phyloP scores from a whole-genome alignment of 2,797 vertebrate genomes.

The Ceryle rudis region DNA sequence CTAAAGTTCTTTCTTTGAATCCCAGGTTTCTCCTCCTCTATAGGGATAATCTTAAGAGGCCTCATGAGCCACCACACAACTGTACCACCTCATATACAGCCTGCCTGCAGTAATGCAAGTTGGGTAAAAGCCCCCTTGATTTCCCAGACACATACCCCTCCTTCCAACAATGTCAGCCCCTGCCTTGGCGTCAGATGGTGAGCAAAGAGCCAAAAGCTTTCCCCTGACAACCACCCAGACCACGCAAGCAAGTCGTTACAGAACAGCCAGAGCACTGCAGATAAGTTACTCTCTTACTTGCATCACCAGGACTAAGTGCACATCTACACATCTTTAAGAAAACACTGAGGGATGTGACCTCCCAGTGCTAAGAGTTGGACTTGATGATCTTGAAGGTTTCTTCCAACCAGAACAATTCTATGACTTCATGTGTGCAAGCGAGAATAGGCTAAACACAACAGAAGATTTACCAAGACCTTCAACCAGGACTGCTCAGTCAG shows the following conservation, averaged over 20 bases:
- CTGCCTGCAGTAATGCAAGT: not conserved
- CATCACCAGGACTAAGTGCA: not conserved
- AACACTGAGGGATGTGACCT: not conserved
- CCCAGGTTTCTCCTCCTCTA: not conserved
- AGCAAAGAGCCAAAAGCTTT: not conserved
- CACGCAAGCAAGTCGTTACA: no score
- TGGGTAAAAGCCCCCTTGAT: not conserved
- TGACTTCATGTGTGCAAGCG: accelerated
- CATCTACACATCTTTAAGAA: not conserved
- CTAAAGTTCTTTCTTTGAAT: not conserved
- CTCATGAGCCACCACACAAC: not conserved
- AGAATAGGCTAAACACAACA: not conserved
- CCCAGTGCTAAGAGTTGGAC: not conserved
- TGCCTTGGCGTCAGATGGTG: not conserved
- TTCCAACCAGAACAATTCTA: not conserved
- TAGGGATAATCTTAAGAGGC: not conserved
- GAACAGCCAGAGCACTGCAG: not conserved
- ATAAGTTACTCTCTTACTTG: accelerated
- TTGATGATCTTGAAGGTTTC: not conserved
- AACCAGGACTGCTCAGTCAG: not conserved
- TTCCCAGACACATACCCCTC: not conserved
- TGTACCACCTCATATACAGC: not conserved
- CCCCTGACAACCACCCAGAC: not conserved
- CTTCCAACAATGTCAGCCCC: not conserved
- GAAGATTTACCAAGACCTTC: not conserved